These are phyloP conservation scores for Therioaphis trifolii DNA, from an alignment of 2,888 invertebrate genomes.

Conservation along the genomic window DNA sequence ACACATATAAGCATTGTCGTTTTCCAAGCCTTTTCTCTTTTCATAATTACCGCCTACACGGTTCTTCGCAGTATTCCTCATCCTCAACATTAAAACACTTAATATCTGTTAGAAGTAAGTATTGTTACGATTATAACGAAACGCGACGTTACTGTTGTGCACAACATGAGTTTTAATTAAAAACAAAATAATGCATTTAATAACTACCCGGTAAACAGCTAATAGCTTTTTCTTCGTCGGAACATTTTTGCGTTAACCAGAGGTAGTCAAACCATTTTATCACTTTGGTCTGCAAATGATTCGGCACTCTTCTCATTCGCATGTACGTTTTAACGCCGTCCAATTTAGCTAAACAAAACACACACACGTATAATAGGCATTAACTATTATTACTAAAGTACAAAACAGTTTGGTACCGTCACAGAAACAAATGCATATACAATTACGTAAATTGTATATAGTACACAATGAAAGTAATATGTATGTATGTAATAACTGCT, in stretches of 20 bases:
- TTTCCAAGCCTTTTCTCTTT: background rate
- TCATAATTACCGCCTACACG: background rate
- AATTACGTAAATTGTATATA: background rate
- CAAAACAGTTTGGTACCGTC: background rate
- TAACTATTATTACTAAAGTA: background rate
- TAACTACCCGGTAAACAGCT: slow-evolving; percentile 84
- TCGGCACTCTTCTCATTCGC: slow-evolving; percentile 95
- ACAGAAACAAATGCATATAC: background rate
- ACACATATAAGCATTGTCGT: background rate
- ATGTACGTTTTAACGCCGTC: slow-evolving; percentile 99
- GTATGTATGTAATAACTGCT: no score
- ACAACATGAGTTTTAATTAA: slow-evolving; percentile 26
- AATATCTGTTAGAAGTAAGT: background rate
- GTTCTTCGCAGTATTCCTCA: background rate
- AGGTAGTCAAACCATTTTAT: slow-evolving; percentile 99
- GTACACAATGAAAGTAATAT: no score
- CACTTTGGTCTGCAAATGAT: slow-evolving; percentile 94
- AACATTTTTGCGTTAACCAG: slow-evolving; percentile 98
- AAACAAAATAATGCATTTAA: slow-evolving; percentile 39
- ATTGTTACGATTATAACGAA: slow-evolving; percentile 7
- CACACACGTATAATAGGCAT: background rate
- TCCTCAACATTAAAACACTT: slow-evolving; percentile 21
- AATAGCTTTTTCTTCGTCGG: slow-evolving; percentile 95
- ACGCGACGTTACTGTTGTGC: background rate
- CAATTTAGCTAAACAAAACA: slow-evolving; percentile 84